These are phyloP conservation scores for Anoplolepis gracilipes DNA, from an alignment of 1,140 invertebrate genomes.

Conservation along the genomic window DNA sequence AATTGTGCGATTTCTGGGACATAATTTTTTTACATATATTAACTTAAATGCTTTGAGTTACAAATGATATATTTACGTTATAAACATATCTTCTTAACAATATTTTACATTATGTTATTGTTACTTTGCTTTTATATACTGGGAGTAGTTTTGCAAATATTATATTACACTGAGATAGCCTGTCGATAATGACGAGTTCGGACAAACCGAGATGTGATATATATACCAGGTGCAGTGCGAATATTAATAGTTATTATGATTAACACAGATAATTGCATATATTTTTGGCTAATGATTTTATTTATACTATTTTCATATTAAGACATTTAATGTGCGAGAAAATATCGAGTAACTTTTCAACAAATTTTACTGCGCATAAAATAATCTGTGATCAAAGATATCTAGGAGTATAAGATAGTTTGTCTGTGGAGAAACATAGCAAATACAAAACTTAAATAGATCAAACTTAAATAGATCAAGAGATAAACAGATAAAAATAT, in stretches of 20 bases:
- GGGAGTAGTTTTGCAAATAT: slow-evolving; percentile 25
- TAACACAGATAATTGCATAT: slow-evolving; percentile 31
- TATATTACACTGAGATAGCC: slow-evolving; percentile 2
- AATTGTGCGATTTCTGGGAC: not conserved
- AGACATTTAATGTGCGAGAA: slow-evolving; percentile 1
- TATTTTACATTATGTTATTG: slow-evolving; percentile 12
- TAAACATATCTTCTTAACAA: slow-evolving; percentile 13
- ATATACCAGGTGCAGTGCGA: slow-evolving; percentile 15
- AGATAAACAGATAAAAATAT: not conserved
- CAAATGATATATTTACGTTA: slow-evolving; percentile 25
- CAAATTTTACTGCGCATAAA: slow-evolving; percentile 26
- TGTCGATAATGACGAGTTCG: slow-evolving; percentile 1
- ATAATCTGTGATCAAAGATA: slow-evolving; percentile 52
- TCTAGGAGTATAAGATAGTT: slow-evolving; percentile 24
- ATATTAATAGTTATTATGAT: slow-evolving; percentile 41
- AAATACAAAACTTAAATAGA: not conserved
- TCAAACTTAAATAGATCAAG: not conserved
- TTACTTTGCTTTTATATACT: slow-evolving; percentile 52
- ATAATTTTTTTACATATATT: slow-evolving; percentile 22
- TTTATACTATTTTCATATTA: slow-evolving; percentile 43
- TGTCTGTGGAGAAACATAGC: slow-evolving; percentile 1
- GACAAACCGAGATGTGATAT: slow-evolving; percentile 48
- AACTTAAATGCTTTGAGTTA: not conserved
- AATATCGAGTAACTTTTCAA: slow-evolving; percentile 29
- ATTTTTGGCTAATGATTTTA: slow-evolving; percentile 53